Conservation (phyloP, 2,888 invertebrate species). For the Chalcosyrphus nemorum region DNA sequence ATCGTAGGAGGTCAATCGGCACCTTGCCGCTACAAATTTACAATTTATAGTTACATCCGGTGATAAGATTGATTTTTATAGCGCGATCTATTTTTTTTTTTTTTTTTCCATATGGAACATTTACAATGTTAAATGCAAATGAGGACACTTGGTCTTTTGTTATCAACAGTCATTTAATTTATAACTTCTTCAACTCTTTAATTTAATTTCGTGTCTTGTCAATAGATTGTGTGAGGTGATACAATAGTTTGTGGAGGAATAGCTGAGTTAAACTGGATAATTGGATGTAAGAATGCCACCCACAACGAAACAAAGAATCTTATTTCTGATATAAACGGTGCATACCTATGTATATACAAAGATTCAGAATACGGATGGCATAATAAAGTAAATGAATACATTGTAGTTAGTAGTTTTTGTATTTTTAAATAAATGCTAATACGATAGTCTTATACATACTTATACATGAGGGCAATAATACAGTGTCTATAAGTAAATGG, state of each 20-base stretch:
- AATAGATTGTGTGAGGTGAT: slow-evolving; percentile 41
- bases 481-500: too few species aligned
- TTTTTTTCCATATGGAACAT: slow-evolving; percentile 34
- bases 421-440: too few species aligned
- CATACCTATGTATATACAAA: background rate
- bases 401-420: too few species aligned
- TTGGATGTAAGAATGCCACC: slow-evolving; percentile 44
- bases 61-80: slow-evolving; percentile 68
- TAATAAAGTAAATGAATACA: too few species aligned
- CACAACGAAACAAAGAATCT: slow-evolving; percentile 15
- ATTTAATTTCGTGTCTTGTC: slow-evolving; percentile 42
- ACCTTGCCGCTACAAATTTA: slow-evolving; percentile 56
- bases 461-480: too few species aligned
- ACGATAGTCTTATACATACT: too few species aligned
- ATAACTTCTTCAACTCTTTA: slow-evolving; percentile 57
- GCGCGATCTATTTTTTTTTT: slow-evolving; percentile 49
- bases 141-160: slow-evolving; percentile 58
- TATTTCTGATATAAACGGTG: background rate
- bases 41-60: slow-evolving; percentile 68
- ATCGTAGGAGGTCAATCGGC: slow-evolving; percentile 64
- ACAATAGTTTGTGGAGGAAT: slow-evolving; percentile 32
- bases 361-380: too few species aligned
- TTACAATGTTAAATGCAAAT: slow-evolving; percentile 65
- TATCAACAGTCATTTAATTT: slow-evolving; percentile 60
- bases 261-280: slow-evolving; percentile 43